Conservation (phyloP, 2,797 vertebrate genomes). For the Thaleichthys pacificus region DNA sequence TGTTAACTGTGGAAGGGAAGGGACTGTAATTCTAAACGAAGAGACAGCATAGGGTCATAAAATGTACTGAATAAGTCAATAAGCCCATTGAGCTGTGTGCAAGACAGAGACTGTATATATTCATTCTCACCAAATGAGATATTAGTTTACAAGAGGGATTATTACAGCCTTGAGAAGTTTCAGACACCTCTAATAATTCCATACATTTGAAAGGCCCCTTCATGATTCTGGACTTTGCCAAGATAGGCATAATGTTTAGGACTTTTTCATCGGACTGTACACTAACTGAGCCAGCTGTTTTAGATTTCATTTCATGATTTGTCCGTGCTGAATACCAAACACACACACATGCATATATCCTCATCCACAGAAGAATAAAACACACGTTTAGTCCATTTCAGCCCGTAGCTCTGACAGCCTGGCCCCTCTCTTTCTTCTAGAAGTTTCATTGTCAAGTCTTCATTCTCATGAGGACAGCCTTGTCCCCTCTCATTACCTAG, state of each 20-base stretch:
- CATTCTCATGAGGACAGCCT: constrained; percentile 31
- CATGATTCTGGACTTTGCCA: constrained; percentile 14
- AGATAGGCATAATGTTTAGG: too few species aligned
- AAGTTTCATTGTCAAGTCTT: constrained; percentile 11
- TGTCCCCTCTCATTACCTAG: constrained; percentile 53
- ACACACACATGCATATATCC: not conserved
- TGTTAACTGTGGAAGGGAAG: constrained; percentile 19
- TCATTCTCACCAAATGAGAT: constrained; percentile 33
- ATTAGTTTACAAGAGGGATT: constrained; percentile 22
- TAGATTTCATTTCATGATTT: not conserved
- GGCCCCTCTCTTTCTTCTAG: not conserved
- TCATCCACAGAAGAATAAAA: not conserved
- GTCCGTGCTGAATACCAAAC: not conserved
- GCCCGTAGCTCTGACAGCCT: not conserved
- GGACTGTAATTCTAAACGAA: constrained; percentile 40
- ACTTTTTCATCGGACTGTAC: constrained; percentile 3
- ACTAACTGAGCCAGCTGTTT: not conserved
- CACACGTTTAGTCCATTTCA: not conserved
- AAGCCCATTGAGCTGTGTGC: constrained; percentile 18
- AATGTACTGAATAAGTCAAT: constrained; percentile 24
- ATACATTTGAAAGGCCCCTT: constrained; percentile 12
- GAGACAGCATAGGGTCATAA: constrained; percentile 32
- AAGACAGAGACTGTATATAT: constrained; percentile 21
- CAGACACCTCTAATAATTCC: constrained; percentile 15
- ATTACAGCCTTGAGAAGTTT: not conserved